Base-by-base conservation (phyloP, 2,888 invertebrate genomes). In the Xestia c-nigrum region DNA sequence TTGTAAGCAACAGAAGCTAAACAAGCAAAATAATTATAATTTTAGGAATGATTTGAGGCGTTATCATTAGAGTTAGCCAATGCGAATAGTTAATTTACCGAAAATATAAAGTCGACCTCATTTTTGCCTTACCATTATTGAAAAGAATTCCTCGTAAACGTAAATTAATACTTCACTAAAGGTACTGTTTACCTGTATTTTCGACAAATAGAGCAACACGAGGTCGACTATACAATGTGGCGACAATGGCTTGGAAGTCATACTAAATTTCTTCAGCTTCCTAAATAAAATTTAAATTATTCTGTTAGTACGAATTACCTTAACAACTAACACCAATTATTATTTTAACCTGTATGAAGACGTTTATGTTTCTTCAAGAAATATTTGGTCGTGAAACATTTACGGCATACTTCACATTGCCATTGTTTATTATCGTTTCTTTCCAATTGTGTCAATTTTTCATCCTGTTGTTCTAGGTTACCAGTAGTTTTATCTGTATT, bases 351-450 rank as follows among this genome's bases (percentile, higher is more conserved):
- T 94, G 98, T 98, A 94, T 99, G 99, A 80, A 99, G 97, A 86
- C 98, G 97, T 94, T 98, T 98, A 93, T 99, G 99, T 94, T 99
- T 99, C 94, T 98, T 98, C 85, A 99, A 95, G 91, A 99, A 99
- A 95, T 99, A 98, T 94, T 99, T 99, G 3, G 98, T 99, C 0
- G 98, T 98, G 91, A 99, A 99, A 94, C 97, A 97, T 96, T 99
- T 99, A 75, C 97, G 97, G 93, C 99, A 99, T 65, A 98, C 97
- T 90, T 98, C 98, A 91, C 99, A 99, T 91, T 98, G 98, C 98
- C 98, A 99, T 91, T 98, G 98, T 93, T 98, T 98, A 72, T 97
- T 97, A 84, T 98, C 98, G 87, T 92, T 94, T 91, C 93, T 93
- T 64, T 94, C 94, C 74, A 92, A 85, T 72, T 84, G 90, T 21